Percentiles rank a stretch among this genome's conserved stretches.
Evolutionary conservation across 2,797 vertebrate genomes (phyloP).

Genomic region (Eutrigla gurnardus): DNA sequence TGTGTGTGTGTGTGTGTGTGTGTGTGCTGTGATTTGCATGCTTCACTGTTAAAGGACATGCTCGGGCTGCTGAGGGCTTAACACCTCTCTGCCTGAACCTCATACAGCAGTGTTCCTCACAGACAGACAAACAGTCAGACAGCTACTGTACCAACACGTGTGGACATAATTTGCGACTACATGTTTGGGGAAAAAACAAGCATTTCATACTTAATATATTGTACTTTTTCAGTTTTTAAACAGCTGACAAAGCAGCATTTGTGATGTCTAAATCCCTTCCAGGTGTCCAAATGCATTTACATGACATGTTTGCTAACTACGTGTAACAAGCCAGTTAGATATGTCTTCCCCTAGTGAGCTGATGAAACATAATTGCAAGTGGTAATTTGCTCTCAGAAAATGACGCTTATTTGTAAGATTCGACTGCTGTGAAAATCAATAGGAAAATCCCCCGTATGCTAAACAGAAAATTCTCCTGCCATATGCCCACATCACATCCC

Average conservation of each 20-base stretch:
- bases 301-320: slow-evolving; percentile 46
- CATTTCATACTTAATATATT: background rate
- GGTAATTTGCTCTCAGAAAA: slow-evolving; percentile 57
- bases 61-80: slow-evolving; percentile 50
- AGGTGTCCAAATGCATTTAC: slow-evolving; percentile 62
- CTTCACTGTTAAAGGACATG: slow-evolving; percentile 26
- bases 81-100: slow-evolving; percentile 32
- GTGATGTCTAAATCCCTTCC: slow-evolving; percentile 48
- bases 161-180: background rate
- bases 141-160: background rate
- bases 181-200: background rate
- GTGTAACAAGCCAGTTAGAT: slow-evolving; percentile 33
- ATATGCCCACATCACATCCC: slow-evolving; percentile 64
- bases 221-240: slow-evolving; percentile 28
- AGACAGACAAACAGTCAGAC: background rate
- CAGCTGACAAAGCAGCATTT: slow-evolving; percentile 57
- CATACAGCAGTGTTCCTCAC: slow-evolving; percentile 10
- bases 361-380: slow-evolving; percentile 64
- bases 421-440: slow-evolving; percentile 40
- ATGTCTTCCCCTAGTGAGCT: slow-evolving; percentile 57
- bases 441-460: slow-evolving; percentile 33
- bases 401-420: slow-evolving; percentile 31
- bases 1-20: background rate
- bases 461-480: slow-evolving; percentile 47
- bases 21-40: slow-evolving; percentile 16